A percentile compares a stretch with the other conserved stretches of the same genome.
Conservation (phyloP, 2,113 vertebrate species). For the Platysternon megacephalum region DNA sequence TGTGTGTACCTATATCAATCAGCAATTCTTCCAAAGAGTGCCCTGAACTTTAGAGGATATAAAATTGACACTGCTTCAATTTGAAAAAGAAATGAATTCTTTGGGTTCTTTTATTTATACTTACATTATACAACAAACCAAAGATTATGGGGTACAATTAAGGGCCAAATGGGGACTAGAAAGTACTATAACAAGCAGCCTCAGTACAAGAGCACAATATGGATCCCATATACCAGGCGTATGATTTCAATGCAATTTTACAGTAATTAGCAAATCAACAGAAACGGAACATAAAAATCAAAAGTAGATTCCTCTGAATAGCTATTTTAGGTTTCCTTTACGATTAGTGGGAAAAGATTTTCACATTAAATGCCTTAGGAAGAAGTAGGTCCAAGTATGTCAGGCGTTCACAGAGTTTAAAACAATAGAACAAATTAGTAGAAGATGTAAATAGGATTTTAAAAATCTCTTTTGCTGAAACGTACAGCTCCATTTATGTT, state of each 20-base stretch:
- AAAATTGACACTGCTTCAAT: neutral
- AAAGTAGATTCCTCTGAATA: neutral
- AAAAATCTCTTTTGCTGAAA: neutral
- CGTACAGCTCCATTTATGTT: neutral
- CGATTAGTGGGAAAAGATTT: conserved; percentile 4
- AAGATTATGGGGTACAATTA: conserved; percentile 3
- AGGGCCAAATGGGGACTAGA: neutral
- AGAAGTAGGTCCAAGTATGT: conserved; percentile 5
- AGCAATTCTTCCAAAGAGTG: neutral
- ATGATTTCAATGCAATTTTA: conserved; percentile 23
- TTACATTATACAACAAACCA: neutral
- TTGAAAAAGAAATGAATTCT: neutral
- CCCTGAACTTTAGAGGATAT: neutral
- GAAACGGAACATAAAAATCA: conserved; percentile 18
- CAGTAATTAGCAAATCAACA: conserved; percentile 11
- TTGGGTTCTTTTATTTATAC: neutral
- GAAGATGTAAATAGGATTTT: conserved; percentile 10
- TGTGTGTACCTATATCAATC: neutral
- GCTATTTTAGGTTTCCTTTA: conserved; percentile 14
- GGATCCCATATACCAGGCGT: conserved; percentile 4
- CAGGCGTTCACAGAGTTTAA: conserved; percentile 28
- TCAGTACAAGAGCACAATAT: neutral
- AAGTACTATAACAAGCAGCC: neutral
- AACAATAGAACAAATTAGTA: conserved; percentile 51
- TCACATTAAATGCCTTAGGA: conserved; percentile 21